Percentiles rank a stretch among this genome's conserved stretches.
phyloP scores from a whole-genome alignment of 1,140 invertebrate genomes.

The Elymnias hypermnestra region DNA sequence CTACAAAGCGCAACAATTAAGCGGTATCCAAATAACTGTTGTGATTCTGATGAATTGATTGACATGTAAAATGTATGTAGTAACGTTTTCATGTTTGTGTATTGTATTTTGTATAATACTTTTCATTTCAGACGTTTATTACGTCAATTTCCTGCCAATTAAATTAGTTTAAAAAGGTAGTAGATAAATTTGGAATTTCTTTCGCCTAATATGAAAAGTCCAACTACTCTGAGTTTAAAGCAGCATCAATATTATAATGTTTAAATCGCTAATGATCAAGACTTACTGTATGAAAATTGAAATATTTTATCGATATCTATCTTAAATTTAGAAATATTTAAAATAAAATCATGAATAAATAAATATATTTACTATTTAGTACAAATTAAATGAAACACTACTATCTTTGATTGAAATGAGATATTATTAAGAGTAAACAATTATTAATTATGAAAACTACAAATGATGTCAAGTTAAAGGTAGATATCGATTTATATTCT shows the following conservation, averaged over 20 bases:
- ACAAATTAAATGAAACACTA: not conserved
- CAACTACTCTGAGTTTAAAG: slow-evolving; percentile 2
- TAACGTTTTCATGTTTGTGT: too few relatives aligned
- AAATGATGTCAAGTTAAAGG: too few relatives aligned
- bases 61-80: slow-evolving; percentile 15
- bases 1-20: too few relatives aligned
- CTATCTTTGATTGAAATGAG: too few relatives aligned
- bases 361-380: too few relatives aligned
- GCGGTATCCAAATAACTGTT: too few relatives aligned
- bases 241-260: slow-evolving; percentile 15
- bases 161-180: slow-evolving; percentile 10
- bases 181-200: slow-evolving; percentile 27
- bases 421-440: too few relatives aligned
- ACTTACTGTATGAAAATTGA: not conserved
- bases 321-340: too few relatives aligned
- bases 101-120: slow-evolving; percentile 25
- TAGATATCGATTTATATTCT: slow-evolving; percentile 7
- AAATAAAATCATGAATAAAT: too few relatives aligned
- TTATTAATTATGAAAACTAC: too few relatives aligned
- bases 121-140: slow-evolving; percentile 50
- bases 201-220: slow-evolving; percentile 54
- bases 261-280: not conserved
- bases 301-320: slow-evolving; percentile 6
- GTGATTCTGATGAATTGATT: slow-evolving; percentile 15
- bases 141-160: slow-evolving; percentile 42